Evolutionary conservation across 2,113 vertebrate genomes (phyloP).

Genomic region (Apodemus sylvaticus): DNA sequence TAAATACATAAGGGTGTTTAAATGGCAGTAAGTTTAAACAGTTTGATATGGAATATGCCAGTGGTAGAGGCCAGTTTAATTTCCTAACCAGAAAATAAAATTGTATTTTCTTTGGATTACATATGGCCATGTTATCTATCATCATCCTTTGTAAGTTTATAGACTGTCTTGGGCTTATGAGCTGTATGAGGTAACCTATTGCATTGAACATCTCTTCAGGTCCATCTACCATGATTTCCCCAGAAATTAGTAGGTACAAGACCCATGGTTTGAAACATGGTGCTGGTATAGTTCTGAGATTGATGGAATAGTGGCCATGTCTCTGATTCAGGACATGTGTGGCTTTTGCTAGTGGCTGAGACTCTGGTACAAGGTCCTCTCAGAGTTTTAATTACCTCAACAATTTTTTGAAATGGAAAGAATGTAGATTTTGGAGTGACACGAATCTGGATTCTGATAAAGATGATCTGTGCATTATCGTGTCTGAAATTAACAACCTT

Average conservation of each 20-base stretch:
- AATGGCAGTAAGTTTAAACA: background rate
- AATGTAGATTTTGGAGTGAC: background rate
- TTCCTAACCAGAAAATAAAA: background rate
- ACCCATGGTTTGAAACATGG: background rate
- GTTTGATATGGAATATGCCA: background rate
- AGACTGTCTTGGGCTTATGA: background rate
- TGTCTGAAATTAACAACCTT: background rate
- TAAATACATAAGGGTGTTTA: background rate
- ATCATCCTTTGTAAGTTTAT: background rate
- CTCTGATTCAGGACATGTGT: background rate
- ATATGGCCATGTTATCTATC: background rate
- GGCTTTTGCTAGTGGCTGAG: background rate
- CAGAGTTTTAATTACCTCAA: background rate
- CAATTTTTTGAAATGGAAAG: background rate
- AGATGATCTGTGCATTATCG: background rate
- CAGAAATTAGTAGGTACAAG: too few species aligned
- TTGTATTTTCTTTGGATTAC: background rate
- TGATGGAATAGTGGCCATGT: background rate
- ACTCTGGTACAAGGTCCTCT: background rate
- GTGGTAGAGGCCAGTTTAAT: background rate
- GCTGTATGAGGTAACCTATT: background rate
- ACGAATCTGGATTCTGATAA: background rate
- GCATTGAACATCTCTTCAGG: background rate
- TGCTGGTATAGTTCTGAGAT: background rate
- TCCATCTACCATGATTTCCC: background rate